Evolutionary conservation across 1,140 invertebrate genomes (phyloP), one percentile per base, ranked within the genome.

Genomic region (Homarus americanus): DNA sequence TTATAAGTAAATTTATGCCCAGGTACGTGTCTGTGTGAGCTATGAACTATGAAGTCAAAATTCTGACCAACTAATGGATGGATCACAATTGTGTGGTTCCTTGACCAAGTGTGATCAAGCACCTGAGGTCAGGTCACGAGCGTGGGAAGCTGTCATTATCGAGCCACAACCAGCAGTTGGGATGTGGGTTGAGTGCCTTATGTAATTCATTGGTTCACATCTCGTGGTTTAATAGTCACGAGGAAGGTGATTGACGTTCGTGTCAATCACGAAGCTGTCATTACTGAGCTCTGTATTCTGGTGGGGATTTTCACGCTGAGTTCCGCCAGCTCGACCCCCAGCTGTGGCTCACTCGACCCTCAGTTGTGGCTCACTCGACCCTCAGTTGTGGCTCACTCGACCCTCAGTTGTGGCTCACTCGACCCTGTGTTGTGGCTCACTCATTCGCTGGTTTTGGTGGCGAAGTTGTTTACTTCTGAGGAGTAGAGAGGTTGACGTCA

Each of bases 161-260:
- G n/a, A 4, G n/a, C 0, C 28, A 0, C 28, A 12, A 32, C 3
- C 63, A 28, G n/a, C 63, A 28, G 24, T 69, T 69, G 24, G 24
- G 63, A 12, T 5, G n/a, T n/a, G 63, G 63, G 24, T 28, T 69
- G 15, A 69, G 63, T 69, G 63, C 63, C 63, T 69, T 32, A 32
- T 28, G 63, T 69, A 69, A 69, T 69, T 69, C 63, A 69, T 69
- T 69, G 63, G 63, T 69, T n/a, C 63, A 69, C 63, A 69, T 69
- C 63, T 69, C 63, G 63, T 20, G 63, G 63, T 1, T 15, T 69
- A 32, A 69, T 69, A 12, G 63, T 69, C 63, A 69, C 63, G 63
- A 4, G n/a, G n/a, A 4, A 4, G 63, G n/a, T 69, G 63, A 69
- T 69, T 28, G 63, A 69, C 4, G 12, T n/a, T 12, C 63, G 63